Conservation (phyloP, 2,113 vertebrate genomes). For the Pseudonaja textilis region DNA sequence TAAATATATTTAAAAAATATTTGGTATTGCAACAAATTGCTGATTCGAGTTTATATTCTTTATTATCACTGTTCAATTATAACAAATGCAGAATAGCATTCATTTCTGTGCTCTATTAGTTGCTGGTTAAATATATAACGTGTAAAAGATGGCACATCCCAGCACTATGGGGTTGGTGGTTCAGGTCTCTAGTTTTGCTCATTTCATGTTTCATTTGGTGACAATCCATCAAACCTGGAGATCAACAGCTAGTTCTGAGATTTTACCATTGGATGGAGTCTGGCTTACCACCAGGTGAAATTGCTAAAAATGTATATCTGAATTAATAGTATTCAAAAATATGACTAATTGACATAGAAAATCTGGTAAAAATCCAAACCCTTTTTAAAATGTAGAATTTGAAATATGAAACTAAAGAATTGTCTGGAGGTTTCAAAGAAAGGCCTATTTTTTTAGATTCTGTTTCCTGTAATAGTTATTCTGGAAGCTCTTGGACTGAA, state of each 20-base stretch:
- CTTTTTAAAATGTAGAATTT: background rate
- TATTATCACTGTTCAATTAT: background rate
- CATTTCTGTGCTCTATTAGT: background rate
- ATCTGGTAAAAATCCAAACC: background rate
- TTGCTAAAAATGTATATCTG: background rate
- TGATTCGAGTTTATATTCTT: background rate
- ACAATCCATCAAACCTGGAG: background rate
- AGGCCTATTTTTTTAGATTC: background rate
- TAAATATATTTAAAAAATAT: slow-evolving; percentile 29
- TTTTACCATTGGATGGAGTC: background rate
- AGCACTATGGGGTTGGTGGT: background rate
- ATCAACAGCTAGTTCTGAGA: background rate
- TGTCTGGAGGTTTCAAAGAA: background rate
- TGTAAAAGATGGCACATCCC: background rate
- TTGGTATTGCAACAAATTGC: background rate
- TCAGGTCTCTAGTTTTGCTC: background rate
- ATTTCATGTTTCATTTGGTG: background rate
- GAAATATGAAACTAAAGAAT: background rate
- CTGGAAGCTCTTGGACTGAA: background rate
- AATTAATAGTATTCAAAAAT: background rate
- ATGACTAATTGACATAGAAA: background rate
- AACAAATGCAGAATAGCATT: background rate
- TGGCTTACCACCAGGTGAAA: background rate
- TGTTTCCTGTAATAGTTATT: background rate
- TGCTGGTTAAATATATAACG: background rate